Base-by-base conservation (phyloP, 2,797 vertebrate genomes). In the Coreius guichenoti region DNA sequence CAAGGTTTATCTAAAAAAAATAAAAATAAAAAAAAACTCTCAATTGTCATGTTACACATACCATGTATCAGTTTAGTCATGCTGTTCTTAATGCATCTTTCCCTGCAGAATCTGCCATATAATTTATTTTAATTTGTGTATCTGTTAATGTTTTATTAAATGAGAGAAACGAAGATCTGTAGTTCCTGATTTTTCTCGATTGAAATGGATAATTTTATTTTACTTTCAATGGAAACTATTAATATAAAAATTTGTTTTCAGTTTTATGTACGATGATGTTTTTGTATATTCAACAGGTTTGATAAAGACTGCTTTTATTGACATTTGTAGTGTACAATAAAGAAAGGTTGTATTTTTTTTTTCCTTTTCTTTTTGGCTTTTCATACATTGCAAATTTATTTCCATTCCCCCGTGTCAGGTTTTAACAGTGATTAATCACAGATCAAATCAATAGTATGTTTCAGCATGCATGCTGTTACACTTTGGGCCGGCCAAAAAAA, bases 201-300 rank as follows among this genome's bases (percentile, higher is more conserved):
- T 45, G 19, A 74, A 63, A 33, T 61, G 9, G 8, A 56, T 29
- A 0, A 9, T 49, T 54, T 81, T 8, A 75, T 74, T 68, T 9
- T n/a, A 39, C 31, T 4, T 56, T 39, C 16, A 70, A 12, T 29
- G 33, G 29, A 19, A 16, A 29, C 33, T 70, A 17, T 17, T 14
- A 49, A 80, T 51, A 51, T 36, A n/a, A 8, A 8, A n/a, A 39
- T 16, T 8, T 39, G 13, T n/a, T 31, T 68, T 69, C 21, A 29
- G 51, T 56, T 54, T 26, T 4, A 54, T 70, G 67, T 73, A 33
- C 76, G 3, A 67, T 58, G 47, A 51, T 49, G 93, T 94, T 94
- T 94, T 92, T 95, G 93, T 93, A 94, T 94, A 93, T 93, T 92
- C 92, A 93, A 94, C 93, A 94, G 89, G 39, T 88, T 90, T 89